Evolutionary conservation across 2,797 vertebrate species (phyloP).

Genomic region (Chelon labrosus): DNA sequence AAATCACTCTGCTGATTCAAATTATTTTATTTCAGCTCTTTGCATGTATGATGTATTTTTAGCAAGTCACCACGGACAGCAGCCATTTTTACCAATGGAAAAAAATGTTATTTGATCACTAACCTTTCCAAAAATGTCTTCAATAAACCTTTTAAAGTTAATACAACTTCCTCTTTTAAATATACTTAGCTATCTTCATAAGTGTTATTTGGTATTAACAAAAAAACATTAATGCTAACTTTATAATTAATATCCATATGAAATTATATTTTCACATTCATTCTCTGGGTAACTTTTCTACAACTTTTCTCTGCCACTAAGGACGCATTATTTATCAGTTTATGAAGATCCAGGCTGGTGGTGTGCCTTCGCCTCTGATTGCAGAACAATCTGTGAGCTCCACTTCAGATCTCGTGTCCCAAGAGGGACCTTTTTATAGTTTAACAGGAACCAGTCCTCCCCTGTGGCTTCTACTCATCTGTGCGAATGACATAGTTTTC

Average conservation of each 20-base stretch:
- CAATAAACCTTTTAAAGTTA: no score
- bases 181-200: background rate
- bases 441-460: conserved; percentile 81
- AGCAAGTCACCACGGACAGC: no score
- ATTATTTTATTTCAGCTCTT: no score
- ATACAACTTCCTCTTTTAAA: no score
- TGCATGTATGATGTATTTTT: no score
- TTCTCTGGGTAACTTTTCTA: conserved; percentile 58
- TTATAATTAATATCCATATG: conserved; percentile 9
- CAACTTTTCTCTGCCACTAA: conserved; percentile 68
- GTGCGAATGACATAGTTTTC: conserved; percentile 79
- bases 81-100: no score
- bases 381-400: conserved; percentile 80
- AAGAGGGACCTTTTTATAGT: conserved; percentile 80
- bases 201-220: background rate
- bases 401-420: conserved; percentile 79
- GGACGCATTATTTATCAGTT: conserved; percentile 72
- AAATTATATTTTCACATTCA: conserved; percentile 20
- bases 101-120: background rate
- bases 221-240: conserved; percentile 9
- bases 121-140: no score
- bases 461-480: conserved; percentile 77
- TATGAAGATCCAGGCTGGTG: conserved; percentile 73
- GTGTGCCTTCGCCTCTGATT: conserved; percentile 70
- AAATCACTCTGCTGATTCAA: no score